Evolutionary conservation across 2,797 vertebrate genomes (phyloP), one percentile per base, ranked within the genome.

Genomic region (Notoglanidium macrostoma): DNA sequence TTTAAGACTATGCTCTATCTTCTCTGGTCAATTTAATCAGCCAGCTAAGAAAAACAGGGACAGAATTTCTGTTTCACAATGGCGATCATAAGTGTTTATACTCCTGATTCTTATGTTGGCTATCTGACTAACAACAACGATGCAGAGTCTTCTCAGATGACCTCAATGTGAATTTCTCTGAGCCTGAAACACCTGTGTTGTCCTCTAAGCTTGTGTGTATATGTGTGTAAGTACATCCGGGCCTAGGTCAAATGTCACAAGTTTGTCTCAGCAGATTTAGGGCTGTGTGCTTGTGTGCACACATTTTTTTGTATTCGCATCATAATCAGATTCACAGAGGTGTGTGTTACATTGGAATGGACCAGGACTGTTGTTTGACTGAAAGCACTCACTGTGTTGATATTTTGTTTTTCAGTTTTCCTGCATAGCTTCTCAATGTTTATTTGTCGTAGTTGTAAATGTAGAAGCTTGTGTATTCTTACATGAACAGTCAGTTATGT

Each of bases 181-280:
- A 77, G 26, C 2, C 14, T 32, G 6, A 55, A 2, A 10, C 74
- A 21, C 51, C 74, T 77, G 15, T 40, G n/a, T 57, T 79, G 17
- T 59, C 29, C 29, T 29, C 19, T 77, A 55, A 32, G 12, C 49
- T 19, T 46, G 10, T 63, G 65, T 14, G 44, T 29, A 26, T 83
- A 23, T 73, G 78, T 85, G 72, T 85, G 87, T 74, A 35, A 35
- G 73, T 29, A 32, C 73, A 68, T 85, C 32, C 8, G 44, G 59
- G 10, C 44, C 32, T 21, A 49, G 63, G 68, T 76, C 78, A 83
- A 55, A 73, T 76, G 82, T 84, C 54, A 63, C n/a, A n/a, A 63
- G 83, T 85, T 65, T 87, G 79, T 59, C 57, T 77, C 11, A 46
- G 49, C 57, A n/a, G 81, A 84, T 88, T 82, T 85, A 85, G 67